Evolutionary conservation across 2,888 invertebrate species (phyloP), one percentile per base, ranked within the genome.

Genomic region (Timema cristinae): DNA sequence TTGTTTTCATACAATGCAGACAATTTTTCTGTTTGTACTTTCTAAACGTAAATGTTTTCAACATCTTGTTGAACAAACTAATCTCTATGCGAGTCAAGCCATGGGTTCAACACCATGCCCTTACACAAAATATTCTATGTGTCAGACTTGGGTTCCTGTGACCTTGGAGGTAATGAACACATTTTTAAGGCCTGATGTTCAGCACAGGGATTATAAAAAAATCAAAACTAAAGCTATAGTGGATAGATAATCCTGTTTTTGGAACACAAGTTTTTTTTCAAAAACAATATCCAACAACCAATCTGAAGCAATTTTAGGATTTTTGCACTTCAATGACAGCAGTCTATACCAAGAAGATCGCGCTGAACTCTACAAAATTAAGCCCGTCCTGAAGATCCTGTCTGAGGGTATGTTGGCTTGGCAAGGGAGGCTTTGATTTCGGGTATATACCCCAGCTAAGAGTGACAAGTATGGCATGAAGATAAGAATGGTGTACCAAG

Each of bases 331-430:
- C 7, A 66, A 63, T 51, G 66, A 66, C 50, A 66, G 63, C 15
- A 52, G 47, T 49, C 9, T 48, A 13, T 4, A n/a, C 10, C 11
- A 69, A 49, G 6, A 47, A 59, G 47, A 61, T 48, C 2, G 48
- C 48, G 15, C 0, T 50, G 16, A 49, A n/a, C 69, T 61, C 7
- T 63, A 69, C 50, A 32, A 61, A 10, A 63, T 69, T 7, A 15
- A 16, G 15, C 61, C 16, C 13, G n/a, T 63, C 50, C 13, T 71
- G 47, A 16, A 71, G 47, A 72, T 74, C n/a, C 51, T 76, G 9
- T 69, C 71, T 72, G 73, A 76, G 68, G 73, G 76, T 67, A 75
- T 77, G 67, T 74, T 78, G 66, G 77, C 76, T 51, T 77, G 76
- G 76, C 54, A 76, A 70, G 77, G 77, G 50, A 72, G 74, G 72